These are phyloP conservation scores for Atractosteus spatula DNA, from an alignment of 2,113 vertebrate genomes.

Conservation along the genomic window DNA sequence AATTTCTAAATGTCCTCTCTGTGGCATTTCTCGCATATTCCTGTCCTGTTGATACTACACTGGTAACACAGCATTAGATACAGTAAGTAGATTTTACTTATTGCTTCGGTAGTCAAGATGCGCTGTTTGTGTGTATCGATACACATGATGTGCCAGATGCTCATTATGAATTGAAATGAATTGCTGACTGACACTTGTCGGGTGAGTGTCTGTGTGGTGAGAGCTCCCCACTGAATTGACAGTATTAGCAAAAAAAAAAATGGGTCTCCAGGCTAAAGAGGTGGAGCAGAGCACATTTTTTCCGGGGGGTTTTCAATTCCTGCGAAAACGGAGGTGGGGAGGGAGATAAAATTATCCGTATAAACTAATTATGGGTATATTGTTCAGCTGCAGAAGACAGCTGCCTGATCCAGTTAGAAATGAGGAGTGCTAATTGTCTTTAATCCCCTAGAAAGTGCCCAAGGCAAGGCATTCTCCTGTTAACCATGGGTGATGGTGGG, in stretches of 20 bases:
- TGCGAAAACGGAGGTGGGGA: conserved; percentile 10
- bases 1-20: no score
- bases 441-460: conserved; percentile 27
- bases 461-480: conserved; percentile 10
- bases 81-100: no score
- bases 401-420: conserved; percentile 31
- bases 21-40: no score
- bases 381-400: conserved; percentile 32
- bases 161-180: conserved; percentile 35
- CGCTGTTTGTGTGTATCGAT: no score
- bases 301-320: conserved; percentile 5
- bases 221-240: conserved; percentile 20
- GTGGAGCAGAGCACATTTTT: background rate
- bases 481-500: conserved; percentile 26
- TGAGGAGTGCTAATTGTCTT: conserved; percentile 43
- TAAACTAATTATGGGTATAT: conserved; percentile 35
- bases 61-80: no score
- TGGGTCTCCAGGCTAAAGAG: background rate
- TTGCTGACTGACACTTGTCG: conserved; percentile 39
- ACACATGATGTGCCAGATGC: conserved; percentile 47
- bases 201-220: conserved; percentile 27
- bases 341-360: background rate
- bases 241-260: conserved; percentile 18
- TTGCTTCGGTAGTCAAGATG: no score
- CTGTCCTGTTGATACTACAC: no score